Percentiles rank a stretch among this genome's conserved stretches.
Evolutionary conservation across 2,797 vertebrate genomes (phyloP).

Genomic region (Glyptemys insculpta): DNA sequence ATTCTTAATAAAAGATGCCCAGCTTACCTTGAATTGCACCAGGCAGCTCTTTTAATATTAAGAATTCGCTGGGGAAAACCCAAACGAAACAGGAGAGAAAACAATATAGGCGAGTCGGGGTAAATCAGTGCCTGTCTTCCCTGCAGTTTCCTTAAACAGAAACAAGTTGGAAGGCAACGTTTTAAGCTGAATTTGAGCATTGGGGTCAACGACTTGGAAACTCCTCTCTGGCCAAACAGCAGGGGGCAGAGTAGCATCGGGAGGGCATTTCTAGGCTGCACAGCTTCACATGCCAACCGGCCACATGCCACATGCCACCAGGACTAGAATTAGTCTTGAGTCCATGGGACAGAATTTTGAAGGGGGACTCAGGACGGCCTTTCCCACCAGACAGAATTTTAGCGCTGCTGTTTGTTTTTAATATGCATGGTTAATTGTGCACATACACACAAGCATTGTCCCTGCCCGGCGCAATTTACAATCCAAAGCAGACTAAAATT

Average conservation of each 20-base stretch:
- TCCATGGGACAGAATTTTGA: not conserved
- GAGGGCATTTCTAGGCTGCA: not conserved
- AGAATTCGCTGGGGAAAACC: not conserved
- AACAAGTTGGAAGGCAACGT: not conserved
- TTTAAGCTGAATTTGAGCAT: not conserved
- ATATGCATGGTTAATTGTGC: not conserved
- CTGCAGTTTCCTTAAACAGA: not conserved
- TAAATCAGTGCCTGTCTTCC: not conserved
- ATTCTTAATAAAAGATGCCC: slow-evolving; percentile 67
- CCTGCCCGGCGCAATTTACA: not conserved
- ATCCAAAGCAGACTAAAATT: not conserved
- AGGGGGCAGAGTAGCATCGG: not conserved
- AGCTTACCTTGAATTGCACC: slow-evolving; percentile 48
- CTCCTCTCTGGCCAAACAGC: not conserved
- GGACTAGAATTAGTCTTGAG: not conserved
- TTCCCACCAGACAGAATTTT: not conserved
- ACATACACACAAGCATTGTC: fast-evolving
- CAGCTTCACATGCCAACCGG: no score
- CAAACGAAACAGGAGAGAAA: not conserved
- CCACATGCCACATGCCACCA: not conserved
- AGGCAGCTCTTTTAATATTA: slow-evolving; percentile 20
- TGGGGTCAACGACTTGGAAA: not conserved
- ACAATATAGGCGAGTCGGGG: not conserved
- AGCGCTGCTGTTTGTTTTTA: not conserved
- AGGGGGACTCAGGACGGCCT: not conserved